A percentile compares a stretch with the other conserved stretches of the same genome.
These are phyloP conservation scores for Myanophis thanlyinensis DNA, from an alignment of 2,113 vertebrate species.

Conservation along the genomic window DNA sequence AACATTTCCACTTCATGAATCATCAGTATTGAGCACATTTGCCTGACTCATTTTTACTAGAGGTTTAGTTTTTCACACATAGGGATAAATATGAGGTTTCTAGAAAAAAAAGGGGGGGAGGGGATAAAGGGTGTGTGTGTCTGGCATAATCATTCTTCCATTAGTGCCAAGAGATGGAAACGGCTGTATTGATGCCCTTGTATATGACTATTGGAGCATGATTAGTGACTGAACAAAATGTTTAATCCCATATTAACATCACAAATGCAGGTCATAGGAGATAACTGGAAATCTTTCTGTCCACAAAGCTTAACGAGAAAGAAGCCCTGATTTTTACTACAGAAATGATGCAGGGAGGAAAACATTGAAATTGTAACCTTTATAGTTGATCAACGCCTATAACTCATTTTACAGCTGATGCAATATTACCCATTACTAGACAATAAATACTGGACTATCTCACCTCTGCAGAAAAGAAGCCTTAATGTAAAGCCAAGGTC, in stretches of 20 bases:
- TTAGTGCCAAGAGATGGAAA: not conserved
- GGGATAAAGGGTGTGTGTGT: not conserved
- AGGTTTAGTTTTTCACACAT: not conserved
- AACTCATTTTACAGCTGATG: not conserved
- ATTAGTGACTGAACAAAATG: not conserved
- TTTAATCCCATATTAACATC: not conserved
- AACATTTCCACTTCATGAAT: not conserved
- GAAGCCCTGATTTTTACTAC: not conserved
- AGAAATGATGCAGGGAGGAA: not conserved
- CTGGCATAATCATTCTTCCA: not conserved
- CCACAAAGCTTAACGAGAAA: not conserved
- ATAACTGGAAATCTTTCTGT: not conserved
- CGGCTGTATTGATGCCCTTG: not conserved
- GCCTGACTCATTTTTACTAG: not conserved
- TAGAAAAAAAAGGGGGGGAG: fast-evolving
- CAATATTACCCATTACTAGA: not conserved
- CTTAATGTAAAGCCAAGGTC: not conserved
- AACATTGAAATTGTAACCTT: not conserved
- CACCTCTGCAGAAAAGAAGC: not conserved
- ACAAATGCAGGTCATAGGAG: not conserved
- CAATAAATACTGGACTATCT: not conserved
- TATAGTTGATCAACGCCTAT: not conserved
- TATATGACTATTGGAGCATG: not conserved
- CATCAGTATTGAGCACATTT: not conserved
- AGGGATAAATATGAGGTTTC: not conserved